These are phyloP conservation scores for Microcebus ravelobensis DNA, from an alignment of 2,113 vertebrate species.

Conservation along the genomic window DNA sequence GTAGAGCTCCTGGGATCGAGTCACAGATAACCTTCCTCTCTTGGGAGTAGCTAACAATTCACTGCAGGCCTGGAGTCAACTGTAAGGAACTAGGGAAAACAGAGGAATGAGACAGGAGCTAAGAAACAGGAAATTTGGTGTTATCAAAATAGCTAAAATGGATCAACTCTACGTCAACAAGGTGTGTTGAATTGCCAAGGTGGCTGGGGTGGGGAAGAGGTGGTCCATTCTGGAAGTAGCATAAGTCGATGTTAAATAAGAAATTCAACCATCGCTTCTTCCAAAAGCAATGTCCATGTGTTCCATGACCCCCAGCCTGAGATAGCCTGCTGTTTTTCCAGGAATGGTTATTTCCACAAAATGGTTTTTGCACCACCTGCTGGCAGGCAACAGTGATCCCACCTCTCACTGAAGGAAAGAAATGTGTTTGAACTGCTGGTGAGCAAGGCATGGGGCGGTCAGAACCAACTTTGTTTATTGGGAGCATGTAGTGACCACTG, in stretches of 20 bases:
- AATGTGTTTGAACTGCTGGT: not conserved
- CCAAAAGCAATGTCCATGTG: not conserved
- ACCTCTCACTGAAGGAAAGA: not conserved
- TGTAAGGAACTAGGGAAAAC: not conserved
- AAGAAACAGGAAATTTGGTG: not conserved
- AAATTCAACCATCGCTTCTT: not conserved
- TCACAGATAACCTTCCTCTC: not conserved
- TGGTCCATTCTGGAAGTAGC: not conserved
- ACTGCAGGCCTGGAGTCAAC: not conserved
- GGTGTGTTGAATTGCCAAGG: not conserved
- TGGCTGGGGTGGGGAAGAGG: not conserved
- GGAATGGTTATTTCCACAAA: not conserved
- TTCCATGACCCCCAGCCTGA: not conserved
- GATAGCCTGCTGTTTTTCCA: not conserved
- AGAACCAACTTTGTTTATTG: slow-evolving; percentile 21
- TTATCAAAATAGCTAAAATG: not conserved
- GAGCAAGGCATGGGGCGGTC: not conserved
- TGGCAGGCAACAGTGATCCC: slow-evolving; percentile 55
- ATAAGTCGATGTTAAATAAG: not conserved
- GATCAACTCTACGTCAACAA: not conserved
- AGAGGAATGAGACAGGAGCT: not conserved
- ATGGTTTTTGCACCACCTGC: slow-evolving; percentile 74
- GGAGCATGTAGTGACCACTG: slow-evolving; percentile 44
- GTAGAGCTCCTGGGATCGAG: not conserved
- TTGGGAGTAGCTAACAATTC: not conserved